Evolutionary conservation across 2,888 invertebrate species (phyloP).

Genomic region (Hypolimnas misippus): DNA sequence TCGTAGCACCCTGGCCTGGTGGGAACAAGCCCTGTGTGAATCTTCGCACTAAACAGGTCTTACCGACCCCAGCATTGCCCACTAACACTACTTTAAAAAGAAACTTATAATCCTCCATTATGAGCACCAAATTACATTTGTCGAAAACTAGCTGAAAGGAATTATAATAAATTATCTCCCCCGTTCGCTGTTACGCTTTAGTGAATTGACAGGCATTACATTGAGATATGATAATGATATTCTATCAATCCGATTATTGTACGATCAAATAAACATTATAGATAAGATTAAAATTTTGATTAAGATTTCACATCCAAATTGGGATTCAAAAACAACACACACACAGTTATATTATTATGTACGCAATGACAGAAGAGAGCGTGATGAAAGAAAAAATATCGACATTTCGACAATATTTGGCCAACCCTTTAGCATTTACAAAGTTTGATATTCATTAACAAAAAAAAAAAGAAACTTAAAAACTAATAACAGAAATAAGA

Average conservation of each 20-base stretch:
- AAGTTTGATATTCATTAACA: neutral
- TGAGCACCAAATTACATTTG: constrained; percentile 70
- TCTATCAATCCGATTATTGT: constrained; percentile 60
- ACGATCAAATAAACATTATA: constrained; percentile 63
- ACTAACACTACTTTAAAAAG: constrained; percentile 99
- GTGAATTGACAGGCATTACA: constrained; percentile 62
- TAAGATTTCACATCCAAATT: constrained; percentile 21
- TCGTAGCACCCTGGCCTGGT: constrained; percentile 98
- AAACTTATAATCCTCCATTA: constrained; percentile 99
- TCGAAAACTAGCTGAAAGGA: constrained; percentile 49
- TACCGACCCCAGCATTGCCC: constrained; percentile 99
- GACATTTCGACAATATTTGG: constrained; percentile 19
- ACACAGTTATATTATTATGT: constrained; percentile 3
- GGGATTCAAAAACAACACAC: constrained; percentile 51
- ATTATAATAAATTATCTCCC: constrained; percentile 56
- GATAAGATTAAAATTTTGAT: constrained; percentile 52
- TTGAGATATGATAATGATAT: constrained; percentile 54
- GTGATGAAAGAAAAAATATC: constrained; percentile 24
- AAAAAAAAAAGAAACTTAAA: neutral
- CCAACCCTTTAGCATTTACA: constrained; percentile 18
- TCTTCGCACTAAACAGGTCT: constrained; percentile 97
- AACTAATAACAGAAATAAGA: too few relatives aligned
- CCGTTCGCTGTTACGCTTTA: constrained; percentile 70
- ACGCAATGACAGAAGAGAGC: neutral
- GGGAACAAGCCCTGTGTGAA: constrained; percentile 99